phyloP scores from a whole-genome alignment of 2,888 invertebrate species.

The Apamea monoglypha region DNA sequence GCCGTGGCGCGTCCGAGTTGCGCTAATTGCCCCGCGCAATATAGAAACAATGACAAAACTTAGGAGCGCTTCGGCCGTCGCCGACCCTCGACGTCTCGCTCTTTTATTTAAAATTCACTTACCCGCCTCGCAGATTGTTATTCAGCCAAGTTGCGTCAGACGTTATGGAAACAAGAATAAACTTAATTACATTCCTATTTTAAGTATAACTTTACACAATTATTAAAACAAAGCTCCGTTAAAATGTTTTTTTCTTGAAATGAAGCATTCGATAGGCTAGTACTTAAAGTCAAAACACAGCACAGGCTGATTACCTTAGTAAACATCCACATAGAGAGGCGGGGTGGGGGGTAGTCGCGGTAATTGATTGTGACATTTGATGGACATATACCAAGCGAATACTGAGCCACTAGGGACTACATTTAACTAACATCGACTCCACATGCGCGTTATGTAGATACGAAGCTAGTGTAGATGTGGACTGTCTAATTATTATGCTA shows the following conservation, averaged over 20 bases:
- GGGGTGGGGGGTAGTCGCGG: conserved; percentile 75
- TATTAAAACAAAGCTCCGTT: conserved; percentile 35
- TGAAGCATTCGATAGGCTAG: conserved; percentile 4
- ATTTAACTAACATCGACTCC: conserved; percentile 63
- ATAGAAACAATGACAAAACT: conserved; percentile 90
- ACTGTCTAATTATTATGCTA: conserved; percentile 23
- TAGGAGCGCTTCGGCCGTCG: conserved; percentile 80
- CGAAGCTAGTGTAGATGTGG: conserved; percentile 16
- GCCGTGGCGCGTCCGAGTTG: conserved; percentile 81
- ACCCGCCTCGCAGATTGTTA: conserved; percentile 87
- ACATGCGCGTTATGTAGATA: conserved; percentile 54
- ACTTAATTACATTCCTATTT: conserved; percentile 83
- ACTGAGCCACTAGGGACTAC: conserved; percentile 81
- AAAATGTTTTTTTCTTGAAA: conserved; percentile 42
- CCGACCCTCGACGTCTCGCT: conserved; percentile 82
- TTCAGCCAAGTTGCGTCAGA: conserved; percentile 81
- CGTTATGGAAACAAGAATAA: conserved; percentile 83
- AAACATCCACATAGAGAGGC: conserved; percentile 70
- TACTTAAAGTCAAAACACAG: conserved; percentile 62
- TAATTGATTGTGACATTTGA: conserved; percentile 90
- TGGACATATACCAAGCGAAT: conserved; percentile 83
- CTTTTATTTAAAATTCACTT: conserved; percentile 90
- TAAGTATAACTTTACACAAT: conserved; percentile 55
- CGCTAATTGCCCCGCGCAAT: conserved; percentile 89
- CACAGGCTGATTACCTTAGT: conserved; percentile 78